A percentile compares a stretch with the other conserved stretches of the same genome.
These are phyloP conservation scores for Chondrilla cf. caribensis DNA, from an alignment of 37 sponge, comb jelly and placozoan genomes.

Conservation along the genomic window DNA sequence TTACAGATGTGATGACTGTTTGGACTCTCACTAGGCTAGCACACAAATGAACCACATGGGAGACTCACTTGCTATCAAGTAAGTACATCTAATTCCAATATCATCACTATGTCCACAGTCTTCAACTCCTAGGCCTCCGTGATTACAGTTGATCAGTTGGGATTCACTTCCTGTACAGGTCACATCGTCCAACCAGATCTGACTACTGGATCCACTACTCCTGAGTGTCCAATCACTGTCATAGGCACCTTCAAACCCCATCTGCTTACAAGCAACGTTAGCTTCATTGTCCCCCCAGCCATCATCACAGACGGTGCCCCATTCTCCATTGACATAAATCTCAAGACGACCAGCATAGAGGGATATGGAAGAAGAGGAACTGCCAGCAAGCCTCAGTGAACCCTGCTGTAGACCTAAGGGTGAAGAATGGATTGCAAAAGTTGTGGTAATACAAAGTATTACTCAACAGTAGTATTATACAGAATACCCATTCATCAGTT, in stretches of 20 bases:
- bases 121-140: background rate
- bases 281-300: constrained; percentile 2
- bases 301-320: constrained; percentile 24
- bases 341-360: constrained; percentile 20
- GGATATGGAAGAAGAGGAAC: background rate
- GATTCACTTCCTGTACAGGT: background rate
- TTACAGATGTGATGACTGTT: too few species aligned
- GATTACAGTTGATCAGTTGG: background rate
- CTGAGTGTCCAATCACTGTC: background rate
- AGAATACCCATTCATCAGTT: too few species aligned
- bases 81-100: constrained; percentile 15
- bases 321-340: background rate
- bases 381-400: background rate
- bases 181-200: constrained; percentile 23
- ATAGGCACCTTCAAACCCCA: background rate
- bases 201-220: background rate
- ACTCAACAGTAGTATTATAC: too few species aligned
- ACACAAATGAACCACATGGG: too few species aligned
- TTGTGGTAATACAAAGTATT: too few species aligned
- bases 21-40: too few species aligned
- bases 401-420: background rate
- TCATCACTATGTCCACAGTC: constrained; percentile 13
- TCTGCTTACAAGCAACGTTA: background rate
- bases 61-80: too few species aligned
- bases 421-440: too few species aligned